These are phyloP conservation scores for Drosophila robusta DNA, from an alignment of 2,888 invertebrate species.

Conservation along the genomic window DNA sequence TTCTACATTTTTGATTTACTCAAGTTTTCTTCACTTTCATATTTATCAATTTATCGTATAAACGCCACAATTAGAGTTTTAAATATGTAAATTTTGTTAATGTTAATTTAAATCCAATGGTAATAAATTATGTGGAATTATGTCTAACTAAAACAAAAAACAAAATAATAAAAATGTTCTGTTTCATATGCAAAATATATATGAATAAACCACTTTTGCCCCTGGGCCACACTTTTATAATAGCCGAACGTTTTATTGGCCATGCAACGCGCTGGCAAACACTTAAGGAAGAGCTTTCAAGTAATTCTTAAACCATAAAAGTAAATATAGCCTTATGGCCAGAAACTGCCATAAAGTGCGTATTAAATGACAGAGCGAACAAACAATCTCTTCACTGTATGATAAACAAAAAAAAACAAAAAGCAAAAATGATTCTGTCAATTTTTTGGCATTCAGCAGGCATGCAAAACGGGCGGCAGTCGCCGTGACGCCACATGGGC, in stretches of 20 bases:
- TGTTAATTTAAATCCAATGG: no score
- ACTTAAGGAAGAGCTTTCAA: conserved; percentile 51
- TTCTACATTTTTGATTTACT: no score
- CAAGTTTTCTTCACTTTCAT: no score
- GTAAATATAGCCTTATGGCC: conserved; percentile 38
- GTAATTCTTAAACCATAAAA: conserved; percentile 48
- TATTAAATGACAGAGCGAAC: conserved; percentile 23
- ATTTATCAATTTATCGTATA: no score
- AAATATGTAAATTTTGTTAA: no score
- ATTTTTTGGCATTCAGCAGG: conserved; percentile 46
- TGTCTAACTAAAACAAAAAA: no score
- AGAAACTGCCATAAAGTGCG: not conserved
- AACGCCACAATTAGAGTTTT: no score
- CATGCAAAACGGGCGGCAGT: conserved; percentile 53
- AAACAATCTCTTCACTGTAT: conserved; percentile 13
- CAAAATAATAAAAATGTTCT: no score
- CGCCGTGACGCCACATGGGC: conserved; percentile 57
- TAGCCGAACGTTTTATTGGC: conserved; percentile 43
- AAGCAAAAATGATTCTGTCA: conserved; percentile 16
- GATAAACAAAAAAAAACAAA: not conserved
- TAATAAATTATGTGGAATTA: no score
- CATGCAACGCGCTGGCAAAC: conserved; percentile 41
- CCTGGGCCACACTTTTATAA: conserved; percentile 17
- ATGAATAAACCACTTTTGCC: conserved; percentile 1
- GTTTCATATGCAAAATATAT: not conserved